phyloP scores from a whole-genome alignment of 2,113 vertebrate species.

The Notarius quadriscutis region DNA sequence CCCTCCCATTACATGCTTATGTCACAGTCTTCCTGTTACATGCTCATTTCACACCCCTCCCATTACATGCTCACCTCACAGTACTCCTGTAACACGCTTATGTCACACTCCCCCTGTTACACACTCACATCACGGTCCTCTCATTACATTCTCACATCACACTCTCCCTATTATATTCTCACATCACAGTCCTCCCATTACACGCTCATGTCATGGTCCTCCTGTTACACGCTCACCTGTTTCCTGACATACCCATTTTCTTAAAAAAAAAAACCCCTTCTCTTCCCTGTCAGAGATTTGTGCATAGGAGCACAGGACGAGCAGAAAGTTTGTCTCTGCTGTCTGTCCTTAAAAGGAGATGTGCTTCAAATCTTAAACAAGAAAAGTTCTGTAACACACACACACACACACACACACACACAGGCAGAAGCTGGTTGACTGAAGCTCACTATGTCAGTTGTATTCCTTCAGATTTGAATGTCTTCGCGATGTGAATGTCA shows the following conservation, averaged over 20 bases:
- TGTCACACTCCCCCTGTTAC: too few species aligned
- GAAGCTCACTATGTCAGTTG: slow-evolving; percentile 5
- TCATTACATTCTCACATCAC: too few species aligned
- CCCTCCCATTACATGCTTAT: too few species aligned
- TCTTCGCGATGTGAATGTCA: not conserved
- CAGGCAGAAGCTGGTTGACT: not conserved
- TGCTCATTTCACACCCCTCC: too few species aligned
- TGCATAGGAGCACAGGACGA: not conserved
- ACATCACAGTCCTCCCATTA: too few species aligned
- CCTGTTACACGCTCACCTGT: not conserved
- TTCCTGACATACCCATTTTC: not conserved
- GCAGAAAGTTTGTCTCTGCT: slow-evolving; percentile 14
- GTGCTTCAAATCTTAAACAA: slow-evolving; percentile 20
- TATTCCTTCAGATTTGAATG: not conserved
- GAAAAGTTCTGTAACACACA: slow-evolving; percentile 7
- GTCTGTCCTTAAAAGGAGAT: not conserved
- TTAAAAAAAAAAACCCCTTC: not conserved
- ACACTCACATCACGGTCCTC: too few species aligned
- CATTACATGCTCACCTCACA: too few species aligned
- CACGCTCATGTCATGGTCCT: not conserved
- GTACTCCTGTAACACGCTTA: too few species aligned
- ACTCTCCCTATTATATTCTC: too few species aligned
- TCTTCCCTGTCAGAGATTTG: not conserved
- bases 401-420: not conserved
- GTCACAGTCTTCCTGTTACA: too few species aligned